Conservation (phyloP, 2,797 vertebrate species). For the Cichlasoma orientale region DNA sequence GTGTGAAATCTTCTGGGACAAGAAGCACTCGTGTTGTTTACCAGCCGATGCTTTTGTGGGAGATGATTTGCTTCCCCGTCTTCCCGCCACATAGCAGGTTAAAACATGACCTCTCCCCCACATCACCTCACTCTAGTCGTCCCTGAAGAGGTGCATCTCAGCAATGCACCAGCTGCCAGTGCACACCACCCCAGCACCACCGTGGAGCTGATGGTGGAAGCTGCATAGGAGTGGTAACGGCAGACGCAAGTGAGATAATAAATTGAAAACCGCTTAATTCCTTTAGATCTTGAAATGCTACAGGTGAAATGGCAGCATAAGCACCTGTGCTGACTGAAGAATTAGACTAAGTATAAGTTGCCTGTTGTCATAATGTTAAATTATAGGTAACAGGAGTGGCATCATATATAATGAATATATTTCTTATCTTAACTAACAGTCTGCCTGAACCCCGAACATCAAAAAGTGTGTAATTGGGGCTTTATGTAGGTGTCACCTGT, state of each 20-base stretch:
- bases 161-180: slow-evolving; percentile 29
- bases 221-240: slow-evolving; percentile 9
- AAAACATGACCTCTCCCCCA: slow-evolving; percentile 57
- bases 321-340: background rate
- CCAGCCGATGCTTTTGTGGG: slow-evolving; percentile 53
- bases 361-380: slow-evolving; percentile 1
- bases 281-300: background rate
- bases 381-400: slow-evolving; percentile 17
- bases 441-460: slow-evolving; percentile 49
- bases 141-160: slow-evolving; percentile 43
- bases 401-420: slow-evolving; percentile 14
- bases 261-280: background rate
- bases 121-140: slow-evolving; percentile 23
- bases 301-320: background rate
- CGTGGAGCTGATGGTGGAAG: slow-evolving; percentile 10
- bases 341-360: background rate
- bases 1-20: slow-evolving; percentile 59
- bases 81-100: slow-evolving; percentile 55
- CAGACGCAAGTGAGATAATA: slow-evolving; percentile 2
- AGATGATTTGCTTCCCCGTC: slow-evolving; percentile 29
- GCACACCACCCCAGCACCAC: slow-evolving; percentile 3
- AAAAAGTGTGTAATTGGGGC: slow-evolving; percentile 75
- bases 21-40: slow-evolving; percentile 75
- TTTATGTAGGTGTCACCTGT: slow-evolving; percentile 77
- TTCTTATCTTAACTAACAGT: slow-evolving; percentile 55